These are phyloP conservation scores for Probaryconus sp. DNA, from an alignment of 1,140 invertebrate species.

Conservation along the genomic window DNA sequence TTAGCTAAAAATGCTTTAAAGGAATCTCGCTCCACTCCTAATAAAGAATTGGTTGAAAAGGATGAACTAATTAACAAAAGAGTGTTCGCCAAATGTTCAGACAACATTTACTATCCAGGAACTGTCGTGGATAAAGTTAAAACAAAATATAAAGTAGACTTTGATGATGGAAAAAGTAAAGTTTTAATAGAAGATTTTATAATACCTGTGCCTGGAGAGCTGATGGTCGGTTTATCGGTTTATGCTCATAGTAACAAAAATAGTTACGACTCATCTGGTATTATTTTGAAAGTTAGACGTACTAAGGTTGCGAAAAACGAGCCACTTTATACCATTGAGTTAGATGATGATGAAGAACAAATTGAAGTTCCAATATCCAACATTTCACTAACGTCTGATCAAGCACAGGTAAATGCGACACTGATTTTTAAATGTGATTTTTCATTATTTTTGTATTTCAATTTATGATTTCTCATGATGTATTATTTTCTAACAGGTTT, in stretches of 20 bases:
- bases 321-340: slow-evolving; percentile 54
- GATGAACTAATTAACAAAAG: slow-evolving; percentile 74
- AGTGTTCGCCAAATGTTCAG: slow-evolving; percentile 82
- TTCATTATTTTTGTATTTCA: not conserved
- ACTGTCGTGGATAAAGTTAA: slow-evolving; percentile 78
- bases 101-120: slow-evolving; percentile 82
- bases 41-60: not conserved
- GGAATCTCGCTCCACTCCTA: slow-evolving; percentile 6
- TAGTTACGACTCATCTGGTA: slow-evolving; percentile 66
- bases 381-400: slow-evolving; percentile 69
- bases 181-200: slow-evolving; percentile 80
- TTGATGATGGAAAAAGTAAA: slow-evolving; percentile 81
- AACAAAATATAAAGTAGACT: slow-evolving; percentile 80
- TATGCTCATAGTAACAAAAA: slow-evolving; percentile 65
- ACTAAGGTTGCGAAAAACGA: slow-evolving; percentile 22
- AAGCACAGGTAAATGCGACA: slow-evolving; percentile 63
- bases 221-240: slow-evolving; percentile 68
- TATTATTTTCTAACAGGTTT: slow-evolving; percentile 11
- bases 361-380: slow-evolving; percentile 64
- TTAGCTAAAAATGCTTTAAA: not conserved
- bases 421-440: slow-evolving; percentile 3
- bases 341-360: slow-evolving; percentile 66
- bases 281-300: slow-evolving; percentile 63
- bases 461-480: not conserved
- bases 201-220: slow-evolving; percentile 68